phyloP scores from a whole-genome alignment of 2,888 invertebrate genomes.

The Leptinotarsa peninsularis region DNA sequence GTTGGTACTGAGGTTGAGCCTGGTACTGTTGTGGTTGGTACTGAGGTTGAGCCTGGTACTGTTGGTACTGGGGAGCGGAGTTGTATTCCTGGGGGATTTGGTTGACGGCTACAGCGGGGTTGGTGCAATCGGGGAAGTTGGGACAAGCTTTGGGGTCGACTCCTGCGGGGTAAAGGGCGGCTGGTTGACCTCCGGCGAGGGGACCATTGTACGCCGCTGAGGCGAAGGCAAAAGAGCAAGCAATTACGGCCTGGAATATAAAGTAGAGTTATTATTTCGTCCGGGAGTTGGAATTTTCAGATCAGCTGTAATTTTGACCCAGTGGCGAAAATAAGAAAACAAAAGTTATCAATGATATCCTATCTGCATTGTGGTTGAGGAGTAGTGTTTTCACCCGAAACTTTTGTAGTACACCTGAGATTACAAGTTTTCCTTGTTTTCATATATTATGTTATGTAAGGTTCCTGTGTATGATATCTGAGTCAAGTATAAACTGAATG shows the following conservation, averaged over 20 bases:
- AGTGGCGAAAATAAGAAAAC: too few relatives aligned
- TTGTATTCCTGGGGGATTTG: conserved; percentile 39
- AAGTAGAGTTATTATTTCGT: not conserved
- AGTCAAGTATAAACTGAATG: too few relatives aligned
- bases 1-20: conserved; percentile 43
- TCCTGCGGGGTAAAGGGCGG: conserved; percentile 58
- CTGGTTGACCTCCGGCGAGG: conserved; percentile 57
- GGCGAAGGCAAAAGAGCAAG: conserved; percentile 54
- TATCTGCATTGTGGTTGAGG: too few relatives aligned
- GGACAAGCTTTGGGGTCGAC: conserved; percentile 59
- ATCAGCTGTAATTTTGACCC: too few relatives aligned
- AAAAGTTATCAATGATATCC: too few relatives aligned
- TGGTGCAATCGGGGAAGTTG: conserved; percentile 59
- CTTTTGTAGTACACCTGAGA: too few relatives aligned
- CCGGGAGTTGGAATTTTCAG: not conserved
- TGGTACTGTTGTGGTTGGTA: conserved; percentile 45
- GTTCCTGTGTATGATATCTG: too few relatives aligned
- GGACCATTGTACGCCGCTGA: conserved; percentile 56
- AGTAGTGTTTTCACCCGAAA: too few relatives aligned
- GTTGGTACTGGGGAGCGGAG: conserved; percentile 35
- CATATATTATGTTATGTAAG: too few relatives aligned
- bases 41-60: conserved; percentile 39
- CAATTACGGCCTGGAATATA: conserved; percentile 55
- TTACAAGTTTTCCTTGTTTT: too few relatives aligned
- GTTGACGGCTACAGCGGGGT: conserved; percentile 56